Percentiles rank a stretch among this genome's conserved stretches.
These are phyloP conservation scores for Zaprionus kolodkinae DNA, from an alignment of 1,140 invertebrate genomes.

Conservation along the genomic window DNA sequence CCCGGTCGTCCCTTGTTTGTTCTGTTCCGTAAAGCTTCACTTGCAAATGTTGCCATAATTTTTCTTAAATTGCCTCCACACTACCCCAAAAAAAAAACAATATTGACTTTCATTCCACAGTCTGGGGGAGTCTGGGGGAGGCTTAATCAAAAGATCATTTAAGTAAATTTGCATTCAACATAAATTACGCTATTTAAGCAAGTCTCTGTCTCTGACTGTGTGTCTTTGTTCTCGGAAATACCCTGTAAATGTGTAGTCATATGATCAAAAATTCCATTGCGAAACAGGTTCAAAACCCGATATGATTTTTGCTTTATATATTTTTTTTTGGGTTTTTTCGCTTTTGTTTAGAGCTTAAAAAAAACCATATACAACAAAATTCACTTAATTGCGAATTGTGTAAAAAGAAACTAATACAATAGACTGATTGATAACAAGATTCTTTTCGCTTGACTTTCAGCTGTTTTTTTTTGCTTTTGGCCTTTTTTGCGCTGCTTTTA, in stretches of 20 bases:
- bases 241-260: constrained; percentile 21
- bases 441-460: constrained; percentile 17
- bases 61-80: constrained; percentile 61
- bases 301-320: constrained; percentile 11
- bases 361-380: constrained; percentile 42
- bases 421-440: constrained; percentile 31
- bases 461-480: constrained; percentile 36
- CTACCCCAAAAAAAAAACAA: constrained; percentile 30
- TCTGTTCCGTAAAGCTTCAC: constrained; percentile 47
- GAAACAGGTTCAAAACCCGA: constrained; percentile 59
- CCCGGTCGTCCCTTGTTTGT: constrained; percentile 38
- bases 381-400: constrained; percentile 60
- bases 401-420: constrained; percentile 26
- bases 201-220: constrained; percentile 28
- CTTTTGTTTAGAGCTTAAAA: constrained; percentile 25
- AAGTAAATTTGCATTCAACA: constrained; percentile 48
- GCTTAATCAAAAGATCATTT: constrained; percentile 67
- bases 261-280: background rate
- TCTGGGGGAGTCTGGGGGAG: background rate
- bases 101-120: constrained; percentile 46
- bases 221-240: constrained; percentile 37
- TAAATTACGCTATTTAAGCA: constrained; percentile 70
- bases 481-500: constrained; percentile 34
- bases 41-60: constrained; percentile 65
- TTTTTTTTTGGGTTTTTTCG: constrained; percentile 3